phyloP scores from a whole-genome alignment of 2,113 vertebrate species.

The Eublepharis macularius region DNA sequence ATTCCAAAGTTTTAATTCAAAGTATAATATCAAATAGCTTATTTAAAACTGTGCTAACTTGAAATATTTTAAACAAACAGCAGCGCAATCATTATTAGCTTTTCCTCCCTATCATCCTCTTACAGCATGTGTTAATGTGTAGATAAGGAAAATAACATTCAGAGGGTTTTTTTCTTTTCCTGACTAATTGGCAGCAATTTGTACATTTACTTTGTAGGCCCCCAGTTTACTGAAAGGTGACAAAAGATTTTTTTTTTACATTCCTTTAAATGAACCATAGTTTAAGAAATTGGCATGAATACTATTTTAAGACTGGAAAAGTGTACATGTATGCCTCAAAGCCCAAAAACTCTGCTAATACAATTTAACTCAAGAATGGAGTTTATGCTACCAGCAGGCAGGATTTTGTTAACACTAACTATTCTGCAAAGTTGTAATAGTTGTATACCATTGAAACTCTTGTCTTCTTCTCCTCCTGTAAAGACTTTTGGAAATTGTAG shows the following conservation, averaged over 20 bases:
- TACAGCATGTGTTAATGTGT: slow-evolving; percentile 5
- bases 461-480: too few relatives aligned
- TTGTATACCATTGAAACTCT: too few relatives aligned
- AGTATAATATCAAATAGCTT: slow-evolving; percentile 17
- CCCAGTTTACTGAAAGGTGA: neutral
- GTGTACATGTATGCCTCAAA: neutral
- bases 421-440: too few relatives aligned
- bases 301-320: neutral
- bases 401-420: neutral
- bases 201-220: neutral
- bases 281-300: neutral
- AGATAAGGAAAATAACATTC: slow-evolving; percentile 15
- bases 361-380: neutral
- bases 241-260: neutral
- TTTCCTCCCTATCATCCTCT: neutral
- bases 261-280: neutral
- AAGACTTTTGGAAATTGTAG: neutral
- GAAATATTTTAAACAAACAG: slow-evolving; percentile 22
- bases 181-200: neutral
- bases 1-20: neutral
- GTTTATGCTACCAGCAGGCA: neutral
- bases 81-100: slow-evolving; percentile 12
- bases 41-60: slow-evolving; percentile 12
- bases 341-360: neutral
- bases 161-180: neutral